phyloP scores from a whole-genome alignment of 2,797 vertebrate genomes.

The Heteromormyrus szaboi region DNA sequence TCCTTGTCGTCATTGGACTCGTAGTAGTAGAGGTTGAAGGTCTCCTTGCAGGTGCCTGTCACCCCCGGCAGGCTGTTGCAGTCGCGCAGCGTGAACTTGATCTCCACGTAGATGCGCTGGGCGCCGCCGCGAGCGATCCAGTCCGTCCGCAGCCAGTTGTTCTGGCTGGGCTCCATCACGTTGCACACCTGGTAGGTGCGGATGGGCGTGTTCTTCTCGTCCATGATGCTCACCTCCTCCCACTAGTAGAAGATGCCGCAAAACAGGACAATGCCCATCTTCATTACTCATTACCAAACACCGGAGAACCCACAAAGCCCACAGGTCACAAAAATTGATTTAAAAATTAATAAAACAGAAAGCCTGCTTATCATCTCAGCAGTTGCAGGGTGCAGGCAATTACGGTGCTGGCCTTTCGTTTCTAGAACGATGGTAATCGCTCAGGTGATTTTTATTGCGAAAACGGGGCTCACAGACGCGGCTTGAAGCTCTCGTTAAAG shows the following conservation, averaged over 20 bases:
- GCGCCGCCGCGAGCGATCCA: slow-evolving; percentile 93
- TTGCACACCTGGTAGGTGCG: slow-evolving; percentile 97
- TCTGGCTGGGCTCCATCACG: slow-evolving; percentile 90
- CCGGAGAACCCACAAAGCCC: neutral
- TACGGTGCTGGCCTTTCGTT: neutral
- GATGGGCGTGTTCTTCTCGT: slow-evolving; percentile 97
- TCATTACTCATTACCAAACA: neutral
- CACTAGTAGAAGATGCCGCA: slow-evolving; percentile 62
- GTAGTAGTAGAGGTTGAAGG: slow-evolving; percentile 96
- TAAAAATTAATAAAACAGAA: neutral
- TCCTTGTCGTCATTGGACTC: slow-evolving; percentile 95
- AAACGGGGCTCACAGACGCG: neutral
- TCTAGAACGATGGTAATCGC: neutral
- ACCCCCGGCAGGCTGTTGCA: slow-evolving; percentile 95
- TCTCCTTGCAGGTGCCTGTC: slow-evolving; percentile 98
- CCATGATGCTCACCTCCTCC: slow-evolving; percentile 98
- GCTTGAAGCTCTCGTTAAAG: neutral
- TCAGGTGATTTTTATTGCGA: neutral
- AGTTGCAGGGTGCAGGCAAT: neutral
- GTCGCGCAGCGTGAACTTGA: slow-evolving; percentile 95
- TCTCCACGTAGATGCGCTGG: slow-evolving; percentile 91
- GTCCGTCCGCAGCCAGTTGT: slow-evolving; percentile 96
- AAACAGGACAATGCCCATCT: neutral
- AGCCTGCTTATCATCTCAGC: neutral
- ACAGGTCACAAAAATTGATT: neutral